Conservation (phyloP, 2,113 vertebrate species). For the Aegithalos caudatus region DNA sequence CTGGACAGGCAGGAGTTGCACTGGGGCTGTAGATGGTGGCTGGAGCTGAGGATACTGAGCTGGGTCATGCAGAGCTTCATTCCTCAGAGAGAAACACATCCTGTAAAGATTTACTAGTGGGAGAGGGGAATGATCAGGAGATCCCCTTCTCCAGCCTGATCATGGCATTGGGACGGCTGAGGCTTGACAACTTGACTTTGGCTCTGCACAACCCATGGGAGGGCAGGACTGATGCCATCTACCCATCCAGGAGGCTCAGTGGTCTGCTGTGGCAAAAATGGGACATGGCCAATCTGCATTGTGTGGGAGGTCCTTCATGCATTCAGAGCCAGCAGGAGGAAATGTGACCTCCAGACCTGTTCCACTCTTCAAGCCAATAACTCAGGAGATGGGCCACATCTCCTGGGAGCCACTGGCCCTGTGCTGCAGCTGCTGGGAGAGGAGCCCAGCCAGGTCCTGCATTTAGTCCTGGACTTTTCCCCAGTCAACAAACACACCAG, state of each 20-base stretch:
- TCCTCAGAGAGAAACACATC: background rate
- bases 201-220: background rate
- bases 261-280: background rate
- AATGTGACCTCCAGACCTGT: background rate
- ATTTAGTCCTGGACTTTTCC: background rate
- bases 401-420: background rate
- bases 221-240: background rate
- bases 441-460: background rate
- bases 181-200: background rate
- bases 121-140: accelerated
- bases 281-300: background rate
- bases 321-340: background rate
- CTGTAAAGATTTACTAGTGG: background rate
- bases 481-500: background rate
- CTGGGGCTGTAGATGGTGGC: background rate
- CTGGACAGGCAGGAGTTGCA: background rate
- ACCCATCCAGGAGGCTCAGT: background rate
- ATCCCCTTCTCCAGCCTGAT: background rate
- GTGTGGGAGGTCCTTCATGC: background rate
- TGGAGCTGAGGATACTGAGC: background rate
- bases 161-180: background rate
- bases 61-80: background rate
- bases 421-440: background rate
- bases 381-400: background rate
- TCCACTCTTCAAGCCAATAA: background rate